Evolutionary conservation across 2,888 invertebrate species (phyloP).

Genomic region (Epistrophella euchroma): DNA sequence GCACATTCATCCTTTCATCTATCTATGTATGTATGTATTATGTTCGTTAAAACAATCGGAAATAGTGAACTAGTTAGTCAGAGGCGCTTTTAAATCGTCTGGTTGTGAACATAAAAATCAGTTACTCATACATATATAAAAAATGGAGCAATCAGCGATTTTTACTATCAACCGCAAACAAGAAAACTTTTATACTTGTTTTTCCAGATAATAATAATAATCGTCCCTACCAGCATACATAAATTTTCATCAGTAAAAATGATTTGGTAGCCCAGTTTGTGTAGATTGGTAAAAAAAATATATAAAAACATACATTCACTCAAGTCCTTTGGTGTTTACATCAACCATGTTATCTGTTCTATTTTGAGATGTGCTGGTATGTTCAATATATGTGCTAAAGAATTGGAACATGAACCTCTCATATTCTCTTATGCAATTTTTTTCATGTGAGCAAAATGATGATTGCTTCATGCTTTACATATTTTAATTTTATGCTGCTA

Average conservation of each 20-base stretch:
- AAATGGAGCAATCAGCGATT: conserved; percentile 63
- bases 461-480: conserved; percentile 51
- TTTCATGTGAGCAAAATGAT: conserved; percentile 23
- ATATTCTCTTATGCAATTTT: conserved; percentile 1
- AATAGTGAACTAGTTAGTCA: conserved; percentile 8
- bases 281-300: conserved; percentile 4
- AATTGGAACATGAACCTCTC: conserved; percentile 66
- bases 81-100: conserved; percentile 28
- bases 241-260: conserved; percentile 58
- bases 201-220: conserved; percentile 55
- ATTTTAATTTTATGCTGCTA: conserved; percentile 65
- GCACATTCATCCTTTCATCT: conserved; percentile 35
- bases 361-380: conserved; percentile 24
- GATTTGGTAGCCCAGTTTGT: conserved; percentile 52
- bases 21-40: neutral
- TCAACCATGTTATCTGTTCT: conserved; percentile 3
- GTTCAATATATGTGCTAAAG: conserved; percentile 55
- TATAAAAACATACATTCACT: neutral
- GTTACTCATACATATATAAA: too few relatives aligned
- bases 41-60: conserved; percentile 30
- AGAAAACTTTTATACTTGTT: conserved; percentile 12
- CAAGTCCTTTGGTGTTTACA: neutral
- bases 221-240: conserved; percentile 40
- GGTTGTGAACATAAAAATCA: neutral
- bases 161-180: conserved; percentile 53